Evolutionary conservation across 2,888 invertebrate genomes (phyloP).

Genomic region (Platerodrilus igneus): DNA sequence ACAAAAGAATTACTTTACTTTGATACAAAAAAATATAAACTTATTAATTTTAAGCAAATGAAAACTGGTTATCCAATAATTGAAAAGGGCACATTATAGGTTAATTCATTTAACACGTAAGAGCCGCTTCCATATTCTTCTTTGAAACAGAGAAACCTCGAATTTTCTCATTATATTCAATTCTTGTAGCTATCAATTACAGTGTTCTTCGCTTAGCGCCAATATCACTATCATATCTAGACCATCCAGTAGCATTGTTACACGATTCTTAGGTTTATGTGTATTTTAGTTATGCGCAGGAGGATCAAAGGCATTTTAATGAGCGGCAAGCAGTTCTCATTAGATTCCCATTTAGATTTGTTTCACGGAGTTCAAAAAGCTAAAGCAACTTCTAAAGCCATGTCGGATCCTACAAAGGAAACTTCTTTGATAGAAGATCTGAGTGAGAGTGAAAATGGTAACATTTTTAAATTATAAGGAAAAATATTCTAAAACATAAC

Average conservation of each 20-base stretch:
- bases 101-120: too few species aligned
- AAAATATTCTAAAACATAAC: background rate
- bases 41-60: too few species aligned
- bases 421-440: slow-evolving; percentile 40
- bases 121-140: too few species aligned
- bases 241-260: too few species aligned
- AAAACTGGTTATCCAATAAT: too few species aligned
- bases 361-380: slow-evolving; percentile 67
- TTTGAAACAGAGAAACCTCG: too few species aligned
- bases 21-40: too few species aligned
- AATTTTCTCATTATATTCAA: too few species aligned
- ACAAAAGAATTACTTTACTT: too few species aligned
- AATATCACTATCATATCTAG: too few species aligned
- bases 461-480: background rate
- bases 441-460: slow-evolving; percentile 33
- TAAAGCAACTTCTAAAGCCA: slow-evolving; percentile 29
- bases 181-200: too few species aligned
- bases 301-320: slow-evolving; percentile 83
- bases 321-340: slow-evolving; percentile 85
- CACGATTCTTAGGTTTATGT: slow-evolving; percentile 1
- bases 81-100: too few species aligned
- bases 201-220: background rate
- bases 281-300: slow-evolving; percentile 67
- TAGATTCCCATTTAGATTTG: slow-evolving; percentile 88
- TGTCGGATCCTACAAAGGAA: slow-evolving; percentile 32